These are phyloP conservation scores for Drosophila atripex DNA, from an alignment of 2,888 invertebrate genomes.

Conservation along the genomic window DNA sequence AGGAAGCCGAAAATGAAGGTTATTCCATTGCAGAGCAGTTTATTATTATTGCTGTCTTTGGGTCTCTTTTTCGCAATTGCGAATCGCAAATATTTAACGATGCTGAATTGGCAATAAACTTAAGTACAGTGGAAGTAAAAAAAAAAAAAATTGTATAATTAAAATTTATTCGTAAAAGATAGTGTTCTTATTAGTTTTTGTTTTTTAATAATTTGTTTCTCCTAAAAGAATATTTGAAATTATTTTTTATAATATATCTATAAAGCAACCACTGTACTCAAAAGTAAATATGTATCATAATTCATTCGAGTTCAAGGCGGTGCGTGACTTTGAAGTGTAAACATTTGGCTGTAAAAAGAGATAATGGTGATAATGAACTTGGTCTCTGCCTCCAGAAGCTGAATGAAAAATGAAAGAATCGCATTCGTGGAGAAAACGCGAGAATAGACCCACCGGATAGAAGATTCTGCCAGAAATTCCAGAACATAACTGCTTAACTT, in stretches of 20 bases:
- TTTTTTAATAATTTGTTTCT: no score
- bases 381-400: slow-evolving; percentile 14
- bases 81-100: slow-evolving; percentile 7
- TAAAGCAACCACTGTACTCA: slow-evolving; percentile 13
- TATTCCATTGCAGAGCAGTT: slow-evolving; percentile 10
- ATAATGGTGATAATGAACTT: slow-evolving; percentile 24
- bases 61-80: slow-evolving; percentile 6
- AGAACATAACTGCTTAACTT: slow-evolving; percentile 1
- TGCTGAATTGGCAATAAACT: slow-evolving; percentile 28
- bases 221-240: no score
- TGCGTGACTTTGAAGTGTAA: slow-evolving; percentile 47
- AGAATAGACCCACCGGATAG: neutral
- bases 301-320: slow-evolving; percentile 46
- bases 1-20: slow-evolving; percentile 41
- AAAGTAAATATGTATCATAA: slow-evolving; percentile 35
- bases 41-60: slow-evolving; percentile 21
- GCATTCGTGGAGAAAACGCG: no score
- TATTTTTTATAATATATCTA: no score
- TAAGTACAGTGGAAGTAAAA: slow-evolving; percentile 20
- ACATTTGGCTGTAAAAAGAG: slow-evolving; percentile 26
- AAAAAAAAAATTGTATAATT: no score
- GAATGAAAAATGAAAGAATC: slow-evolving; percentile 27
- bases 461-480: neutral
- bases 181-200: no score
- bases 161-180: no score